Conservation (phyloP, 2,888 invertebrate genomes). For the Esperia sulphurella region DNA sequence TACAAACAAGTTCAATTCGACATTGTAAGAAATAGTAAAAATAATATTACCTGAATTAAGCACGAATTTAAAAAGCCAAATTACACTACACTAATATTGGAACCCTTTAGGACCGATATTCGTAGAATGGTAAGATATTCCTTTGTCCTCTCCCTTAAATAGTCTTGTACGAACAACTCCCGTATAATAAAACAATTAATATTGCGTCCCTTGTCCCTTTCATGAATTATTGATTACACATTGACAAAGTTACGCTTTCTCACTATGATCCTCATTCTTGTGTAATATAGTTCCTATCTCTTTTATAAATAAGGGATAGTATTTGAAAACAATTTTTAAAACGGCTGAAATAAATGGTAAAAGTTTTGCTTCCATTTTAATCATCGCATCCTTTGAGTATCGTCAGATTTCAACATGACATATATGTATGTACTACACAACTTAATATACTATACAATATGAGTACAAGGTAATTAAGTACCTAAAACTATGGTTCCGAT, state of each 20-base stretch:
- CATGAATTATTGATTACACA: conserved; percentile 38
- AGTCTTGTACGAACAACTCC: neutral
- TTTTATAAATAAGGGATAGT: no score
- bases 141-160: neutral
- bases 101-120: neutral
- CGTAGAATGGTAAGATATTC: neutral
- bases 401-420: no score
- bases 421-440: no score
- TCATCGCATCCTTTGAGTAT: neutral
- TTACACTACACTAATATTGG: neutral
- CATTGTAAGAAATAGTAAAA: no score
- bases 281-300: neutral
- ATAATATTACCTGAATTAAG: no score
- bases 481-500: no score
- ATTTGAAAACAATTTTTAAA: no score
- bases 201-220: conserved; percentile 30
- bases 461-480: no score
- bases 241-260: conserved; percentile 12
- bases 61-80: no score
- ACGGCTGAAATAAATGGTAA: no score
- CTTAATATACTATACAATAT: no score
- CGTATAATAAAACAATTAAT: conserved; percentile 46
- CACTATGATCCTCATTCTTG: neutral
- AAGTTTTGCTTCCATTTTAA: neutral
- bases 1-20: no score